These are phyloP conservation scores for Neria commutata DNA, from an alignment of 2,888 invertebrate genomes.

Conservation along the genomic window DNA sequence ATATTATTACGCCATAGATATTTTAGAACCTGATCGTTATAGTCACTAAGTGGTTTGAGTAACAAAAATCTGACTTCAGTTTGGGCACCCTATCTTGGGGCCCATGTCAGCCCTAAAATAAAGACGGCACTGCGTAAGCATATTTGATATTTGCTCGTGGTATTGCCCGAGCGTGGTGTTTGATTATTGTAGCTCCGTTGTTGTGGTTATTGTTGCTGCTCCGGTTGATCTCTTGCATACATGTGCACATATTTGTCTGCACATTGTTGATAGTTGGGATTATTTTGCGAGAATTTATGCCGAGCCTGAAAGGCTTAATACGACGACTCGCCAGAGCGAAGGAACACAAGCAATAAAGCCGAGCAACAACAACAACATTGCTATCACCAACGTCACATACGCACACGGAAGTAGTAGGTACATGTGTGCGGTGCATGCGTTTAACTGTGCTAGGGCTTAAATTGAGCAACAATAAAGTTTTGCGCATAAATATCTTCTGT, in stretches of 20 bases:
- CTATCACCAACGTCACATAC: too few relatives aligned
- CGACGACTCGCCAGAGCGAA: not conserved
- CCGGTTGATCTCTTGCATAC: not conserved
- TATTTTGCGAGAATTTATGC: constrained; percentile 51
- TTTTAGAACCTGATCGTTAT: too few relatives aligned
- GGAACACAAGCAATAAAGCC: too few relatives aligned
- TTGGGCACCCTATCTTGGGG: too few relatives aligned
- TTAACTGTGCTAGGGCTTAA: constrained; percentile 41
- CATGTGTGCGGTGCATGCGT: constrained; percentile 7
- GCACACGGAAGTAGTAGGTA: not conserved
- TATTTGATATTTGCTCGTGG: too few relatives aligned
- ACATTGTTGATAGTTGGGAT: constrained; percentile 52
- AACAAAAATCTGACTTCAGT: too few relatives aligned
- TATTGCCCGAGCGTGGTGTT: too few relatives aligned
- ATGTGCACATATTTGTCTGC: constrained; percentile 41
- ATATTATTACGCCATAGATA: too few relatives aligned
- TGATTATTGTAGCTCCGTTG: not conserved
- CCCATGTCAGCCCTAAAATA: too few relatives aligned
- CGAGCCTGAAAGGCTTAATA: constrained; percentile 35
- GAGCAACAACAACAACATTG: too few relatives aligned
- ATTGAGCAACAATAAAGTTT: constrained; percentile 44
- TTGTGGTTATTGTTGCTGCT: constrained; percentile 3
- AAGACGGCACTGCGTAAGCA: too few relatives aligned
- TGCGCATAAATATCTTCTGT: constrained; percentile 12
- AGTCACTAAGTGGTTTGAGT: too few relatives aligned